Evolutionary conservation across 1,140 invertebrate genomes (phyloP).

Genomic region (Chlorops oryzae): DNA sequence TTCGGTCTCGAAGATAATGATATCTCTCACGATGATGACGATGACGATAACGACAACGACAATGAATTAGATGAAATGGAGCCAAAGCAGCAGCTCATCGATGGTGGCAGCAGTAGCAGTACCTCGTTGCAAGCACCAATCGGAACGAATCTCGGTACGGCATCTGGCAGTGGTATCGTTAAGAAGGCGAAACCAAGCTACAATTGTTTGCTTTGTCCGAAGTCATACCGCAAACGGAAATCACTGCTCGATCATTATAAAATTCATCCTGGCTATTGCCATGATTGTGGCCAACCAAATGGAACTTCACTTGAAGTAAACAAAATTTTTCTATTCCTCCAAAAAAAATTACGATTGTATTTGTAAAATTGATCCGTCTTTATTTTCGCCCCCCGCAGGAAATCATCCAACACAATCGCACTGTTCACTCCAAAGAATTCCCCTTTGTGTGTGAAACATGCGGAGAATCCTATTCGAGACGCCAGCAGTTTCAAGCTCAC

Average conservation of each 20-base stretch:
- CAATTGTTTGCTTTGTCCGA: constrained; percentile 39
- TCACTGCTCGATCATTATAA: constrained; percentile 45
- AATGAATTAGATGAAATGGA: constrained; percentile 37
- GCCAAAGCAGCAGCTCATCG: constrained; percentile 40
- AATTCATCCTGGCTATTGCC: constrained; percentile 44
- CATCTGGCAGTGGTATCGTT: constrained; percentile 22
- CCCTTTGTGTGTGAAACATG: constrained; percentile 46
- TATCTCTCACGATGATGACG: constrained; percentile 40
- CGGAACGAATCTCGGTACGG: constrained; percentile 20
- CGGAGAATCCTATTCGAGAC: constrained; percentile 45
- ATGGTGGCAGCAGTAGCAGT: constrained; percentile 43
- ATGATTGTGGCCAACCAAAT: constrained; percentile 44
- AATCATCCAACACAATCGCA: constrained; percentile 43
- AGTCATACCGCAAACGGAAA: constrained; percentile 43
- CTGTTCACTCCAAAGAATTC: constrained; percentile 43
- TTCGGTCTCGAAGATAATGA: constrained; percentile 34
- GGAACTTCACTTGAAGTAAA: constrained; percentile 39
- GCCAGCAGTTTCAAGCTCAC: constrained; percentile 45
- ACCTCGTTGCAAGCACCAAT: constrained; percentile 40
- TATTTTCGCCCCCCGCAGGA: constrained; percentile 23
- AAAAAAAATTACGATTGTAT: neutral
- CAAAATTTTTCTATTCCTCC: neutral
- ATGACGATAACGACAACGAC: constrained; percentile 38
- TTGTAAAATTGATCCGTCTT: neutral
- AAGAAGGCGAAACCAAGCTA: constrained; percentile 45